A percentile compares a stretch with the other conserved stretches of the same genome.
These are phyloP conservation scores for Tetramorium bicarinatum DNA, from an alignment of 2,888 invertebrate species.

Conservation along the genomic window DNA sequence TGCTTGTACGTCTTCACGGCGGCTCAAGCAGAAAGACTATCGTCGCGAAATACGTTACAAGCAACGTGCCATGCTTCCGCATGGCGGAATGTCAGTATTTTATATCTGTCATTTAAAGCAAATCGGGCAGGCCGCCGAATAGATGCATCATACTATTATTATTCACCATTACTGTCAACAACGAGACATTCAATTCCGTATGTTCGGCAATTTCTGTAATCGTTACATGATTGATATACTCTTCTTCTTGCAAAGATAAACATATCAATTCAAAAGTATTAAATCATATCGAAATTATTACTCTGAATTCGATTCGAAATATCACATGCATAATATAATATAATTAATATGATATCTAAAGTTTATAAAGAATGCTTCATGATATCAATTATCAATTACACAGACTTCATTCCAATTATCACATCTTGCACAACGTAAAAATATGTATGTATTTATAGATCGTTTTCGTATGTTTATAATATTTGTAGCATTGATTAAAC, in stretches of 20 bases:
- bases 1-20: neutral
- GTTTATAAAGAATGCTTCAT: neutral
- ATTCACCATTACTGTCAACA: neutral
- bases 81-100: conserved; percentile 66
- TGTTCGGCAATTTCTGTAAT: neutral
- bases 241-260: neutral
- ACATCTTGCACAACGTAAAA: neutral
- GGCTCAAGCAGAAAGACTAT: conserved; percentile 25
- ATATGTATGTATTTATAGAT: neutral
- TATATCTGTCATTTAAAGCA: conserved; percentile 64
- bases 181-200: neutral
- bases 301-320: neutral
- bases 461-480: neutral
- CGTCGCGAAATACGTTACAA: conserved; percentile 58
- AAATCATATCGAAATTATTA: neutral
- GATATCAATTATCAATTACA: neutral
- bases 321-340: neutral
- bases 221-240: neutral
- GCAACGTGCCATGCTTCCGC: conserved; percentile 45
- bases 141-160: conserved; percentile 13
- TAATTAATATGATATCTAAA: neutral
- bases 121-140: conserved; percentile 35
- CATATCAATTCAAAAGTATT: neutral
- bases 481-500: neutral
- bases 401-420: neutral